Base-by-base conservation (phyloP, 2,113 vertebrate genomes). In the Siniperca knerii region DNA sequence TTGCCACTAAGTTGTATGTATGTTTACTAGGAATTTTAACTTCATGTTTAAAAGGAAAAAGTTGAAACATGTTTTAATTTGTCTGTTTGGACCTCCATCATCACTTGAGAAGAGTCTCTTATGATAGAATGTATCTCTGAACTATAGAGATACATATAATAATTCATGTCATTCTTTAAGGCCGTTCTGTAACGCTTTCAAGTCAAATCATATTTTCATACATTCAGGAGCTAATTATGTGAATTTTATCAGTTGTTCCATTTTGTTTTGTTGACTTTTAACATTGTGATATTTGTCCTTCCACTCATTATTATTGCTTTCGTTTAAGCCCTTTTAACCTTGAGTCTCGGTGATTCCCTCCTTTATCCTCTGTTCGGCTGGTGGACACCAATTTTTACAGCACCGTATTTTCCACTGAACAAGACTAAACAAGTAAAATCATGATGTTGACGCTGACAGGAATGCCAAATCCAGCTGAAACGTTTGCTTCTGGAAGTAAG, bases 121-220 rank as follows among this genome's bases (percentile, higher is more conserved):
- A 18, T 74, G 69, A 82, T 86, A 86, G 86, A 94, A 93, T 91
- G 87, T 91, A 87, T 46, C 44, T 46, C 44, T 46, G 44, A 82
- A 88, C 74, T 48, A 44, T 65, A 72, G 35, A 85, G 42, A n/a
- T 65, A 74, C 52, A 10, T 69, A 80, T 15, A 15, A 44, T 10
- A 44, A 44, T 44, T 44, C 9, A 44, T 44, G 16, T 44, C 9
- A 10, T 44, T 86, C 37, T 82, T 25, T 60, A 67, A 83, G 54
- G 86, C 71, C 80, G 62, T 88, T 77, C 79, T 82, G 66, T 33
- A 21, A 77, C 68, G 70, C 67, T 74, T 2, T 58, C 40, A 58
- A 88, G 67, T 84, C 79, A 15, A 44, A 81, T 82, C 74, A 75
- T 75, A 65, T 93, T 93, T 93, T 88, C 8, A 57, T 90, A 90